Conservation (phyloP, 2,888 invertebrate species). For the Nemoura dubitans region DNA sequence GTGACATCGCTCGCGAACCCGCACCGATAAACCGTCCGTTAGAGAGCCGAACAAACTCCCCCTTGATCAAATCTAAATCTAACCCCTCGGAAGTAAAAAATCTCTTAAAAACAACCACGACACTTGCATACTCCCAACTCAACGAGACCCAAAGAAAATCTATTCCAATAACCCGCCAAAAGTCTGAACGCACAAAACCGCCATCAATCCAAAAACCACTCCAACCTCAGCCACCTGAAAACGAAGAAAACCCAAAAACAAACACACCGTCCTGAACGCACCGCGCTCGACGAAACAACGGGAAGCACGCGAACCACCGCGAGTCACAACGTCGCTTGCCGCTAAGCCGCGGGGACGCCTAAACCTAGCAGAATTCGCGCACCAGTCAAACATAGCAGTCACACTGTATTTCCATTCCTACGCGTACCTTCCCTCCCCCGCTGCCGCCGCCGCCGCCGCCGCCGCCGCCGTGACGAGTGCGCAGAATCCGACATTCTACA, state of each 20-base stretch:
- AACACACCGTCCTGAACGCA: neutral
- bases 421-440: constrained; percentile 47
- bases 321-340: neutral
- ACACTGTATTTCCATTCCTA: constrained; percentile 51
- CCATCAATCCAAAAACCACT: neutral
- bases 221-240: neutral
- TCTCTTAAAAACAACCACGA: no score
- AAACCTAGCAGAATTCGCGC: neutral
- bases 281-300: neutral
- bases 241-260: neutral
- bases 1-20: no score
- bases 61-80: no score
- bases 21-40: neutral
- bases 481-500: neutral
- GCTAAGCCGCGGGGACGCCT: neutral
- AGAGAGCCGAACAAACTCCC: neutral
- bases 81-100: no score
- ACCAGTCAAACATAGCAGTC: constrained; percentile 21
- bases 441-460: constrained; percentile 40
- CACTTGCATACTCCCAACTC: no score
- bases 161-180: no score
- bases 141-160: no score
- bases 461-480: constrained; percentile 21
- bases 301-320: neutral
- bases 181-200: no score